Evolutionary conservation across 2,888 invertebrate species (phyloP), one percentile per base, ranked within the genome.

Genomic region (Agonopterix heracliana): DNA sequence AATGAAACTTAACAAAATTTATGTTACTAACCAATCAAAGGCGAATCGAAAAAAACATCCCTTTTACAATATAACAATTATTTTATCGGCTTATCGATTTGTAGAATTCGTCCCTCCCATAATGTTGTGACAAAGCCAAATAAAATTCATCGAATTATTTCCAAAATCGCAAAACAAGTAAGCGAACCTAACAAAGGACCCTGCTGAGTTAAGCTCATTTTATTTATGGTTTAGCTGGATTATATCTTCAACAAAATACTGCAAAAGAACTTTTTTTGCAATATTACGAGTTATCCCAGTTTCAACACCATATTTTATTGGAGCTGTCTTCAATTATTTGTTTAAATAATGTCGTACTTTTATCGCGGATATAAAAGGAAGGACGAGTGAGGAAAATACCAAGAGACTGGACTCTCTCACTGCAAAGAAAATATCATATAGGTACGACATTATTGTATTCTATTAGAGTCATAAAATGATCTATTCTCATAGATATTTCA

Each of bases 141-240:
- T 49, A 46, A 50, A 50, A 9, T 34, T 17, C 38, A 12, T 17
- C 11, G 17, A 50, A 44, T 50, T 45, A 46, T 46, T 46, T 12
- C 12, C 13, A 13, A 43, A 46, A 34, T 34, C 49, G 9, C 34
- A 36, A 41, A 12, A 44, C 26, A 26, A 26, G 26, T 26, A 26
- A 26, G 40, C 34, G 41, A 42, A 14, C 38, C 13, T 38, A 46
- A 46, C 50, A 50, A 49, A 49, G 45, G 43, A 34, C 13, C 46
- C 46, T 34, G 46, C 44, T 38, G 46, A 11, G 50, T 34, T 44
- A 44, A 26, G 38, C 38, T 38, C 38, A 48, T 48, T 48, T 42
- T 46, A 50, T 49, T 49, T 50, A 46, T 42, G 46, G 40, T 46
- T 35, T 40, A 7, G 40, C 10, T n/a, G 38, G 46, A 50, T 50